Percentiles rank a stretch among this genome's conserved stretches.
Evolutionary conservation across 2,888 invertebrate species (phyloP).

Genomic region (Euzophera pinguis): DNA sequence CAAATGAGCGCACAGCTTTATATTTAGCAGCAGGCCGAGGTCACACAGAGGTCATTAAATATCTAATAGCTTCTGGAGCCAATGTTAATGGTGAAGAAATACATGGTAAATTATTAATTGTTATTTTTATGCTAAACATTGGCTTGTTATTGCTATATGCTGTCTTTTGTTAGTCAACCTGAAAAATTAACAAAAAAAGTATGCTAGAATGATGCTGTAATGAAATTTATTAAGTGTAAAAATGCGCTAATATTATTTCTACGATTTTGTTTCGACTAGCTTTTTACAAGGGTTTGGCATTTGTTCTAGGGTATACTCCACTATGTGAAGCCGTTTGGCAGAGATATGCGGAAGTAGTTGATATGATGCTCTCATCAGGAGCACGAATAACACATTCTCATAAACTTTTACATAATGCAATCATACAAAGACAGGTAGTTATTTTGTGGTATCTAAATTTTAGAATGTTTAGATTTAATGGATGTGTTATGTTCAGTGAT

Average conservation of each 20-base stretch:
- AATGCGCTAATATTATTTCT: no score
- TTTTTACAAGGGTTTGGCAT: no score
- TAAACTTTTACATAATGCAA: conserved; percentile 84
- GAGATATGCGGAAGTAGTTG: conserved; percentile 79
- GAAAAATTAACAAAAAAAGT: no score
- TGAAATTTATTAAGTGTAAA: no score
- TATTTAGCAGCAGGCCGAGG: conserved; percentile 61
- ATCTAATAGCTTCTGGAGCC: conserved; percentile 79
- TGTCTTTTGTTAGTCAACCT: no score
- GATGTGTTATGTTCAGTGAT: no score
- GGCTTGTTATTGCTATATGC: no score
- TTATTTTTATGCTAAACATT: no score
- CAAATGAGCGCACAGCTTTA: conserved; percentile 79
- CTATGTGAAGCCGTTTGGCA: conserved; percentile 85
- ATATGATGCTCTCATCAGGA: conserved; percentile 80
- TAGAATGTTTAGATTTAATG: no score
- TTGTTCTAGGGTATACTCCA: conserved; percentile 81
- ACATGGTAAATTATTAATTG: conserved; percentile 64
- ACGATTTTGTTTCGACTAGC: no score
- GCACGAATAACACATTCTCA: conserved; percentile 86
- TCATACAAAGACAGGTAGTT: conserved; percentile 78
- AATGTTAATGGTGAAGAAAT: conserved; percentile 85
- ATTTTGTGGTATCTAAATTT: background rate
- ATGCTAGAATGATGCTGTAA: no score
- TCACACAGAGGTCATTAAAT: conserved; percentile 66